Percentiles rank a stretch among this genome's conserved stretches.
Evolutionary conservation across 1,140 invertebrate species (phyloP).

Genomic region (Chrysomallon squamiferum): DNA sequence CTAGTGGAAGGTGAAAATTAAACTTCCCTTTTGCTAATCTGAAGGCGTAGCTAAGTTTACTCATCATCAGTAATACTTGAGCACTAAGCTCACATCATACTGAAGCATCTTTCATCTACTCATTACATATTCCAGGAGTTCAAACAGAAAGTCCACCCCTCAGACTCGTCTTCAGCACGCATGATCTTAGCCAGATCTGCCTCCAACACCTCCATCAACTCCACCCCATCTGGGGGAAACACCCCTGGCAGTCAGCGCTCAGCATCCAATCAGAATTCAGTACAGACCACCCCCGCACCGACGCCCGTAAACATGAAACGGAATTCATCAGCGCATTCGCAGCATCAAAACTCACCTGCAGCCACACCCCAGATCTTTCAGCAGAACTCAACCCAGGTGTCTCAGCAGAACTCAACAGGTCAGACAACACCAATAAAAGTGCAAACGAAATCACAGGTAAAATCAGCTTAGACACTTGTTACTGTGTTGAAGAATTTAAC

Average conservation of each 20-base stretch:
- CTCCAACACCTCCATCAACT: constrained; percentile 37
- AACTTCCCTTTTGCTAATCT: too few species aligned
- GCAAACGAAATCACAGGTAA: not conserved
- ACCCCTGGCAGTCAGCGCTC: constrained; percentile 1
- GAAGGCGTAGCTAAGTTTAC: too few species aligned
- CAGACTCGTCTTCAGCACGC: constrained; percentile 28
- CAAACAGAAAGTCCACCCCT: constrained; percentile 23
- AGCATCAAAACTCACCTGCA: not conserved
- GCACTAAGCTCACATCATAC: too few species aligned
- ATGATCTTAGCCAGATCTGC: constrained; percentile 45
- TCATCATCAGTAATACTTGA: too few species aligned
- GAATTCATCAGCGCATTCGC: not conserved
- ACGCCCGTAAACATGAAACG: not conserved
- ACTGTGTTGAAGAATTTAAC: too few species aligned
- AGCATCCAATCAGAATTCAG: not conserved
- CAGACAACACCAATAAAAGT: not conserved
- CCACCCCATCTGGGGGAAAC: constrained; percentile 18
- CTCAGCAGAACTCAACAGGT: not conserved
- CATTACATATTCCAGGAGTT: constrained; percentile 29
- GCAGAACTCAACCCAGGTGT: not conserved
- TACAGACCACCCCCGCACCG: not conserved
- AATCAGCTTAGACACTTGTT: too few species aligned
- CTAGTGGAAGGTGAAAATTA: too few species aligned
- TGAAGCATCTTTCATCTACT: too few species aligned
- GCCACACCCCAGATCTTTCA: not conserved